Conservation (phyloP, 2,113 vertebrate species). For the Agapornis roseicollis region DNA sequence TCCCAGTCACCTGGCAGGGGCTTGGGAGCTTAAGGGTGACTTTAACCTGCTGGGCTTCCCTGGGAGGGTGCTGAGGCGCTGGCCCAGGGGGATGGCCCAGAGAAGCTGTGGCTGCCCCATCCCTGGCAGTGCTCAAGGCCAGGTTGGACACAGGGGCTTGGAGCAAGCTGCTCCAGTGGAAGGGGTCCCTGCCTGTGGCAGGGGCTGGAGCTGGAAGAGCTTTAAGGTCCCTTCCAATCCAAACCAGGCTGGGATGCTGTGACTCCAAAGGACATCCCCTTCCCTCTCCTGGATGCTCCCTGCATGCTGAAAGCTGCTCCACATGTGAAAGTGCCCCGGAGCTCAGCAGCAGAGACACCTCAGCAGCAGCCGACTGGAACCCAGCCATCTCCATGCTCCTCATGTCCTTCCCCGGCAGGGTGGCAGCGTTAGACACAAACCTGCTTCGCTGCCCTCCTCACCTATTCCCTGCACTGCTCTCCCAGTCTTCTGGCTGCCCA, state of each 20-base stretch:
- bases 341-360: background rate
- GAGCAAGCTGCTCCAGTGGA: background rate
- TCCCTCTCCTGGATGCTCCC: background rate
- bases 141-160: background rate
- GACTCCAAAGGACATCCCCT: background rate
- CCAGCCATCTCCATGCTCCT: background rate
- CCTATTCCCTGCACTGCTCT: rapidly evolving
- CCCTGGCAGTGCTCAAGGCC: no score
- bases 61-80: no score
- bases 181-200: background rate
- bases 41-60: no score
- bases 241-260: background rate
- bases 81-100: no score
- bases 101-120: no score
- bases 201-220: background rate
- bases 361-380: background rate
- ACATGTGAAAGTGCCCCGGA: rapidly evolving
- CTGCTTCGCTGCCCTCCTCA: background rate
- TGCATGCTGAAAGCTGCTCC: background rate
- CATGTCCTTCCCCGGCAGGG: background rate
- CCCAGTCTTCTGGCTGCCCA: background rate
- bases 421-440: background rate
- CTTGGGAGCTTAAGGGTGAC: no score
- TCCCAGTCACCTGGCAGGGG: no score
- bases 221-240: background rate